A percentile compares a stretch with the other conserved stretches of the same genome.
phyloP scores from a whole-genome alignment of 2,888 invertebrate species.

The Chalcis sispes region DNA sequence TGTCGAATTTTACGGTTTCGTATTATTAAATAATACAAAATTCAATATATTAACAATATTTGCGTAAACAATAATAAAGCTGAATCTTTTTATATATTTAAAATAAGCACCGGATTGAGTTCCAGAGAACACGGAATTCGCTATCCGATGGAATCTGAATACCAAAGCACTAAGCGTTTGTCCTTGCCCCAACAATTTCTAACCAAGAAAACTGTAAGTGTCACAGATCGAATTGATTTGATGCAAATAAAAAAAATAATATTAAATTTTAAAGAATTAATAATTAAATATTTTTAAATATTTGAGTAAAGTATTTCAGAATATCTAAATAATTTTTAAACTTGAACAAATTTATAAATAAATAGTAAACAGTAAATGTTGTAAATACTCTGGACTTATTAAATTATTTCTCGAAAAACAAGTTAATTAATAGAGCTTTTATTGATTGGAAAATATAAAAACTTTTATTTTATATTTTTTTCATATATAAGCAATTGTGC shows the following conservation, averaged over 20 bases:
- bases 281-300: neutral
- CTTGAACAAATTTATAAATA: too few species aligned
- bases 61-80: conserved; percentile 56
- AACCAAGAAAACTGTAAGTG: conserved; percentile 49
- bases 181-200: conserved; percentile 50
- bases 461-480: too few species aligned
- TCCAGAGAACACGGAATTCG: conserved; percentile 70
- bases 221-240: conserved; percentile 36
- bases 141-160: conserved; percentile 71
- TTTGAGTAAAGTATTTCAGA: too few species aligned
- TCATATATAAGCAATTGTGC: too few species aligned
- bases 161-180: conserved; percentile 64
- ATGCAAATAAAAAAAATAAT: conserved; percentile 37
- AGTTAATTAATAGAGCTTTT: too few species aligned
- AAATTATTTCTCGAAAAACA: too few species aligned
- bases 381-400: too few species aligned
- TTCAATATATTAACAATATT: conserved; percentile 5
- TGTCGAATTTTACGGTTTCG: too few species aligned
- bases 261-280: conserved; percentile 24
- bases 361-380: too few species aligned
- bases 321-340: too few species aligned
- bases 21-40: too few species aligned
- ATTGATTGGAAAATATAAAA: too few species aligned
- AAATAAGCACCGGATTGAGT: conserved; percentile 69
- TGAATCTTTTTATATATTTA: conserved; percentile 58